phyloP scores from a whole-genome alignment of 2,888 invertebrate genomes.

The Eristalinus aeneus region DNA sequence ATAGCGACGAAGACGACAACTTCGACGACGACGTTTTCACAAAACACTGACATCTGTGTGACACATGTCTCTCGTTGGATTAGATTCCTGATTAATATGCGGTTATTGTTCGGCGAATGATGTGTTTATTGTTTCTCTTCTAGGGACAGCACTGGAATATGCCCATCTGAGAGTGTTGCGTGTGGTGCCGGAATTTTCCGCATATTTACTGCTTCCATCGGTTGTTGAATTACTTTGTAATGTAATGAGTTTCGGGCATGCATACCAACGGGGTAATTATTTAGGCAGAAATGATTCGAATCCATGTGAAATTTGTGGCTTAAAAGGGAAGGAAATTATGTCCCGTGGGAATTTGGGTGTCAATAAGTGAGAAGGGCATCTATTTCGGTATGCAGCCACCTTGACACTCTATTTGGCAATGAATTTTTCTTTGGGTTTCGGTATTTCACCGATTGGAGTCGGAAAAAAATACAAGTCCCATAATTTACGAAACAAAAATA shows the following conservation, averaged over 20 bases:
- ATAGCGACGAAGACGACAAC: neutral
- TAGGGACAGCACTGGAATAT: slow-evolving; percentile 24
- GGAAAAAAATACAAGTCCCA: too few species aligned
- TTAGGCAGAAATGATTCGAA: neutral
- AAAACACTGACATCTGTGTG: slow-evolving; percentile 55
- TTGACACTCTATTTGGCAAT: too few species aligned
- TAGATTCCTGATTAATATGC: slow-evolving; percentile 57
- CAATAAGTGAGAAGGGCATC: too few species aligned
- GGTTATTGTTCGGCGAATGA: slow-evolving; percentile 49
- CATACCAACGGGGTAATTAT: neutral
- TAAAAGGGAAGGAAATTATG: too few species aligned
- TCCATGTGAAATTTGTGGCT: neutral
- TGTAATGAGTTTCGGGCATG: neutral
- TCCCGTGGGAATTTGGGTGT: too few species aligned
- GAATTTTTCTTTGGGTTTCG: too few species aligned
- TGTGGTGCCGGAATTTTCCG: slow-evolving; percentile 41
- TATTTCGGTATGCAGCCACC: too few species aligned
- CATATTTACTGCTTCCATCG: slow-evolving; percentile 4
- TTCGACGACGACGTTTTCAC: slow-evolving; percentile 18
- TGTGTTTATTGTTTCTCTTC: slow-evolving; percentile 52
- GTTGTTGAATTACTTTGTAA: neutral
- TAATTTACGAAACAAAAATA: too few species aligned
- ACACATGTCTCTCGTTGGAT: slow-evolving; percentile 41
- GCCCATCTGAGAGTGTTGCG: slow-evolving; percentile 3
- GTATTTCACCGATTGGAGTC: too few species aligned